Percentiles rank a stretch among this genome's conserved stretches.
Evolutionary conservation across 2,888 invertebrate genomes (phyloP).

Genomic region (Leptinotarsa haldemani): DNA sequence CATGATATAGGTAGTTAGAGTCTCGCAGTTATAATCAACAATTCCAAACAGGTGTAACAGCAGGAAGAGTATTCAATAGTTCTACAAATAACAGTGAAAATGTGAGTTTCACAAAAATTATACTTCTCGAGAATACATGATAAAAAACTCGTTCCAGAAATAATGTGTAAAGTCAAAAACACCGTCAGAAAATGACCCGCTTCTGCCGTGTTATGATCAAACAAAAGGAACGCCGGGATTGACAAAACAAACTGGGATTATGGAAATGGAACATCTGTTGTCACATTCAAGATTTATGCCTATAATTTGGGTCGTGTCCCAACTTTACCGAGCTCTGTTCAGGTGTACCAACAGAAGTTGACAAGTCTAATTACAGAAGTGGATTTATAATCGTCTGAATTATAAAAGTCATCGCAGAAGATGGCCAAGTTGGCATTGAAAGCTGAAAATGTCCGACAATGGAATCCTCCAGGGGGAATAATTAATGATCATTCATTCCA

Average conservation of each 20-base stretch:
- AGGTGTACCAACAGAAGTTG: constrained; percentile 43
- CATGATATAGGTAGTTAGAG: too few species aligned
- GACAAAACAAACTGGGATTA: constrained; percentile 42
- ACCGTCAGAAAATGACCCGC: constrained; percentile 20
- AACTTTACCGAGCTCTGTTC: constrained; percentile 37
- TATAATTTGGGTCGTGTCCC: constrained; percentile 39
- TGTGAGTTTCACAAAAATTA: too few species aligned
- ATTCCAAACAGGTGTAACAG: too few species aligned
- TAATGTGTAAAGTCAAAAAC: too few species aligned
- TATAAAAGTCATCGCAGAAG: constrained; percentile 4
- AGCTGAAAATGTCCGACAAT: constrained; percentile 16
- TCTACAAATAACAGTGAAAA: too few species aligned
- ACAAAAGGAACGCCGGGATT: constrained; percentile 23
- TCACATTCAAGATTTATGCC: constrained; percentile 42
- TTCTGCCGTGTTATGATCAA: constrained; percentile 9
- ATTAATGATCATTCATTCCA: constrained; percentile 11
- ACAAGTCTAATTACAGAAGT: constrained; percentile 44
- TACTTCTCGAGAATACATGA: too few species aligned
- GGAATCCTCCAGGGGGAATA: background rate
- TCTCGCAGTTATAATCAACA: too few species aligned
- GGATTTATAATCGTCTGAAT: constrained; percentile 17
- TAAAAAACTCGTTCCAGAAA: too few species aligned
- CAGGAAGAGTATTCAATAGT: too few species aligned
- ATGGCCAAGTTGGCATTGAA: constrained; percentile 11
- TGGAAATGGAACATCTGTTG: constrained; percentile 41